Percentiles rank a stretch among this genome's conserved stretches.
These are phyloP conservation scores for Ormyrus rosae DNA, from an alignment of 2,888 invertebrate species.

Conservation along the genomic window DNA sequence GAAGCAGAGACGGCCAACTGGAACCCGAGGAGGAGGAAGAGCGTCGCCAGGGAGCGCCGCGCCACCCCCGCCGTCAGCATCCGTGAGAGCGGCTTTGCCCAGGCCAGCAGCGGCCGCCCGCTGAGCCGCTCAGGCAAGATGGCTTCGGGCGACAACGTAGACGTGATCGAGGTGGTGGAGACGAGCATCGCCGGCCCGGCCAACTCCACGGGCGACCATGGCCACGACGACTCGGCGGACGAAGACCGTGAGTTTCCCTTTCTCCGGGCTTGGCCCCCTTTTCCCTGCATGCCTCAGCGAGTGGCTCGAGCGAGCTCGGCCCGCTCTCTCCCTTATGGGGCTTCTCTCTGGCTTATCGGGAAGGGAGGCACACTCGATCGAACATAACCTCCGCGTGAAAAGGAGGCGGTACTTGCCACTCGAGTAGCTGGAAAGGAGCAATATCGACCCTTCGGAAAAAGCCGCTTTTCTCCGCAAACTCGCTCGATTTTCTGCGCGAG, in stretches of 20 bases:
- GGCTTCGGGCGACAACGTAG: conserved; percentile 90
- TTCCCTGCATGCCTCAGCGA: too few species aligned
- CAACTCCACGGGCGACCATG: conserved; percentile 55
- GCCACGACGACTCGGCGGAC: conserved; percentile 76
- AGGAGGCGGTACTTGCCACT: neutral
- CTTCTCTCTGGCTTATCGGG: conserved; percentile 10
- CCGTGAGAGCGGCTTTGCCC: neutral
- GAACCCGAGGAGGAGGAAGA: neutral
- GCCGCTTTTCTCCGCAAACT: too few species aligned
- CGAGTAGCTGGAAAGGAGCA: too few species aligned
- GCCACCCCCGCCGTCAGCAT: neutral
- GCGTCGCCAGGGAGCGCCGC: neutral
- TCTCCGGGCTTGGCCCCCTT: too few species aligned
- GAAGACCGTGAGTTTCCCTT: conserved; percentile 77
- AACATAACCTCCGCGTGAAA: conserved; percentile 52
- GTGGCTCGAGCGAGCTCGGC: too few species aligned
- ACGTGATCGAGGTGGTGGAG: conserved; percentile 87
- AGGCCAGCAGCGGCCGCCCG: neutral
- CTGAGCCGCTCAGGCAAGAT: conserved; percentile 76
- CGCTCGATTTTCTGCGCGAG: too few species aligned
- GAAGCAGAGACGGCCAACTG: neutral
- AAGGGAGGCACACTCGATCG: conserved; percentile 30
- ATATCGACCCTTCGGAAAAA: too few species aligned
- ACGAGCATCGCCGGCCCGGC: conserved; percentile 75
- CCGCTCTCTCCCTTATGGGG: conserved; percentile 11